Evolutionary conservation across 2,113 vertebrate genomes (phyloP).

Genomic region (Hypomesus transpacificus): DNA sequence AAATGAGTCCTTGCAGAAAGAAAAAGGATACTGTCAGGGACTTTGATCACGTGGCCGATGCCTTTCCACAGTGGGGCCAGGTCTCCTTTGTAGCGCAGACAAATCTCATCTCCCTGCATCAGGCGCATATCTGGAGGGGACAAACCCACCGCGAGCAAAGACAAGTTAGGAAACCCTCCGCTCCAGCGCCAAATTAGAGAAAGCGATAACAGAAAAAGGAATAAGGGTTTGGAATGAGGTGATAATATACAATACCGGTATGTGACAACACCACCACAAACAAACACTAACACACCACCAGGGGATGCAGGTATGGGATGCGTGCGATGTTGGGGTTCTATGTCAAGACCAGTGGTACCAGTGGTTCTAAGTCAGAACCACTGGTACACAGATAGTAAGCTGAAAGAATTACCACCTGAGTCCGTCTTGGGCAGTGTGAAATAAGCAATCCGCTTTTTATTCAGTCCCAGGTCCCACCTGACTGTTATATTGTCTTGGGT

Average conservation of each 20-base stretch:
- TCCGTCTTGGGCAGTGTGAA: slow-evolving; percentile 99
- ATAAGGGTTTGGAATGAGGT: neutral
- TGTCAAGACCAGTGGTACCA: no score
- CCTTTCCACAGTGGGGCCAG: slow-evolving; percentile 94
- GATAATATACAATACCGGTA: slow-evolving; percentile 29
- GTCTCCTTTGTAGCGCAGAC: slow-evolving; percentile 94
- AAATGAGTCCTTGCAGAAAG: neutral
- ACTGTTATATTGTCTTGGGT: slow-evolving; percentile 99
- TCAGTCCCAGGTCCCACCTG: slow-evolving; percentile 98
- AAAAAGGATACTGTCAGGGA: slow-evolving; percentile 97
- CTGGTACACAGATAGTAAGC: slow-evolving; percentile 35
- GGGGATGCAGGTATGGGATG: slow-evolving; percentile 38
- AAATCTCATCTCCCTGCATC: slow-evolving; percentile 99
- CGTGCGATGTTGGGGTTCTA: slow-evolving; percentile 31
- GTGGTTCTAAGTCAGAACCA: slow-evolving; percentile 34
- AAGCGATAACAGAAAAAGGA: neutral
- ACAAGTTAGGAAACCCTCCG: slow-evolving; percentile 4
- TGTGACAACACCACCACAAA: no score
- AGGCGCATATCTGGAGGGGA: slow-evolving; percentile 87
- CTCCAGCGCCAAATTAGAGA: neutral
- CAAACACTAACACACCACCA: slow-evolving; percentile 33
- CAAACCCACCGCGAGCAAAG: slow-evolving; percentile 3
- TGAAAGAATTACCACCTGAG: slow-evolving; percentile 82
- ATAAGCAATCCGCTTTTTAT: slow-evolving; percentile 99
- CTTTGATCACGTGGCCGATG: slow-evolving; percentile 98